Evolutionary conservation across 1,140 invertebrate genomes (phyloP).

Genomic region (fruit fly (Drosophila melanogaster)): DNA sequence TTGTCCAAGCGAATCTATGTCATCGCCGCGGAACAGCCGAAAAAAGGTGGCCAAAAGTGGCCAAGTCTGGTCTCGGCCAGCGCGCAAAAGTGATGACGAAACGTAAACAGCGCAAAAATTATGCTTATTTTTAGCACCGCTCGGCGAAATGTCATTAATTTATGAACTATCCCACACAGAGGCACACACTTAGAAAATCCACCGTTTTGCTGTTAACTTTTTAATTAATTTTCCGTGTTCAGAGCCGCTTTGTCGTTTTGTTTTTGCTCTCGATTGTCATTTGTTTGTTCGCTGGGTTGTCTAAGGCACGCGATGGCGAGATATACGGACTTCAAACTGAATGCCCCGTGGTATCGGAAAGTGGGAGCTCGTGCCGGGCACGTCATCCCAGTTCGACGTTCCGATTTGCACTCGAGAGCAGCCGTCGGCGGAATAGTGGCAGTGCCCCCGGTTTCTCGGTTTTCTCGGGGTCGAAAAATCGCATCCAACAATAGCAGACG

Average conservation of each 20-base stretch:
- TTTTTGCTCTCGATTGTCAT: slow-evolving; percentile 33
- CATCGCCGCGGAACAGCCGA: slow-evolving; percentile 26
- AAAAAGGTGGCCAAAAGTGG: slow-evolving; percentile 38
- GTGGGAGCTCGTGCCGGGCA: slow-evolving; percentile 51
- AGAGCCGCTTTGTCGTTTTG: slow-evolving; percentile 22
- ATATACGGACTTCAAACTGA: slow-evolving; percentile 15
- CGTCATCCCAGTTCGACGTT: slow-evolving; percentile 70
- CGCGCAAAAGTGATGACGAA: slow-evolving; percentile 66
- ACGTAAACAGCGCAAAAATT: slow-evolving; percentile 29
- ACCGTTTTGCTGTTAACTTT: slow-evolving; percentile 60
- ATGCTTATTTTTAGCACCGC: slow-evolving; percentile 64
- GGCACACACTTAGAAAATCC: not conserved
- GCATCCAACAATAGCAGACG: slow-evolving; percentile 7
- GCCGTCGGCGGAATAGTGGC: slow-evolving; percentile 18
- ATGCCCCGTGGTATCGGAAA: not conserved
- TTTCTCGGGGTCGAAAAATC: slow-evolving; percentile 24
- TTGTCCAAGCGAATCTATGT: slow-evolving; percentile 57
- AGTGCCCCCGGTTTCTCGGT: slow-evolving; percentile 12
- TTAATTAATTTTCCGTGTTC: slow-evolving; percentile 67
- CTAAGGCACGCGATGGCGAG: slow-evolving; percentile 59
- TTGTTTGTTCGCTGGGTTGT: slow-evolving; percentile 25
- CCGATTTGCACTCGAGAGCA: slow-evolving; percentile 69
- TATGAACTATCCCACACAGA: slow-evolving; percentile 46
- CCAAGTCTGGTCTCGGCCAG: slow-evolving; percentile 28
- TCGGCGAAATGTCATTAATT: slow-evolving; percentile 61